These are phyloP conservation scores for Stomatorhinus walkeri DNA, from an alignment of 2,797 vertebrate genomes.

Conservation along the genomic window DNA sequence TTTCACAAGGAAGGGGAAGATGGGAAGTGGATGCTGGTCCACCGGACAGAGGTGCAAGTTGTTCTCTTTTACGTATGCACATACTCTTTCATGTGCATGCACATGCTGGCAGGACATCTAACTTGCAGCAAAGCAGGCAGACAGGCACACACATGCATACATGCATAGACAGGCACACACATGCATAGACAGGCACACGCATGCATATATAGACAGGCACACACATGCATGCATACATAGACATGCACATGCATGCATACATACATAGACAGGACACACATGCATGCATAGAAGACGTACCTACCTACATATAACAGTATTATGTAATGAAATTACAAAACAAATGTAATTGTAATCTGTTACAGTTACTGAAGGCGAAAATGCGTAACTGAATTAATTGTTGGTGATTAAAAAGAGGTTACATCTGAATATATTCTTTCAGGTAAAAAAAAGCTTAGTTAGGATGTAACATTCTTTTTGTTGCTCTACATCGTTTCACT, in stretches of 20 bases:
- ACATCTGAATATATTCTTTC: not conserved
- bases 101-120: not conserved
- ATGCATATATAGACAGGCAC: no score
- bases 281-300: not conserved
- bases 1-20: slow-evolving; percentile 90
- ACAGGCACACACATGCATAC: not conserved
- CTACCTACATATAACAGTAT: not conserved
- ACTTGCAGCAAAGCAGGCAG: not conserved
- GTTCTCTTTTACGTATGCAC: not conserved
- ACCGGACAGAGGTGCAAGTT: slow-evolving; percentile 70
- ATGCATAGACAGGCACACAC: not conserved
- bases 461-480: not conserved
- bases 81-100: not conserved
- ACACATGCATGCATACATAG: no score
- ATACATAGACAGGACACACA: no score
- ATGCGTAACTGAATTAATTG: not conserved
- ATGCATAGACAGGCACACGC: not conserved
- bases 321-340: not conserved
- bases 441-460: not conserved
- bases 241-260: no score
- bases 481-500: not conserved
- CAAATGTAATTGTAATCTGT: not conserved
- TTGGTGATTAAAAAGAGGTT: not conserved
- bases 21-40: slow-evolving; percentile 95
- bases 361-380: not conserved